These are phyloP conservation scores for Chlorops oryzae DNA, from an alignment of 1,140 invertebrate genomes.

Conservation along the genomic window DNA sequence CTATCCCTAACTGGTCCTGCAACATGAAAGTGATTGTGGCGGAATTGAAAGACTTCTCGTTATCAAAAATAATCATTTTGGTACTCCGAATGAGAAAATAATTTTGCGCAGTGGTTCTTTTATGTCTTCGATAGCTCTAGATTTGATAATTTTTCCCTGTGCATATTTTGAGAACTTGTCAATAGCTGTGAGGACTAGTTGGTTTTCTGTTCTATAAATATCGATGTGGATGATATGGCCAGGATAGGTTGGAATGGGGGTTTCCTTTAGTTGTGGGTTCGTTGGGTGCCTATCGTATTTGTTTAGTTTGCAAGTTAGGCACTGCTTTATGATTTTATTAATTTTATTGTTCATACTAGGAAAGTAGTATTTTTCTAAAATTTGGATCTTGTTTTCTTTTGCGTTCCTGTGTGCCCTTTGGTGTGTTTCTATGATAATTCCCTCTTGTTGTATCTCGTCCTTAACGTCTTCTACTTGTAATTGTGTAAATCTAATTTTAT, in stretches of 20 bases:
- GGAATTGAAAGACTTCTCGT: constrained; percentile 14
- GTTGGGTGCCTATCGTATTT: constrained; percentile 9
- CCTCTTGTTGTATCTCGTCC: constrained; percentile 8
- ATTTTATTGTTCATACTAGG: constrained; percentile 12
- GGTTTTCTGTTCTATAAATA: constrained; percentile 9
- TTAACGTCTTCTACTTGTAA: constrained; percentile 3
- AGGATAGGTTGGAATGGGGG: constrained; percentile 10
- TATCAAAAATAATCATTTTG: constrained; percentile 12
- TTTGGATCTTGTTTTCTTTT: constrained; percentile 11
- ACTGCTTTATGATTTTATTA: constrained; percentile 7
- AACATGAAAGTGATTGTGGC: constrained; percentile 6
- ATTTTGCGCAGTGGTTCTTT: constrained; percentile 9
- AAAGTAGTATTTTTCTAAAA: constrained; percentile 14
- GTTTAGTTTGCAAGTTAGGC: constrained; percentile 12
- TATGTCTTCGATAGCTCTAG: constrained; percentile 11
- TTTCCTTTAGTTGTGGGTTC: background rate
- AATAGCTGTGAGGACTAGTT: constrained; percentile 9
- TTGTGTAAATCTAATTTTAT: constrained; percentile 6
- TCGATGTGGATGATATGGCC: constrained; percentile 12
- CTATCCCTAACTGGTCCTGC: background rate
- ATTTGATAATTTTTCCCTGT: constrained; percentile 3
- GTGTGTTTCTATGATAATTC: constrained; percentile 9
- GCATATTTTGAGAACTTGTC: constrained; percentile 16
- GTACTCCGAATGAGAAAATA: constrained; percentile 11
- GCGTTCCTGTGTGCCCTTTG: constrained; percentile 8